Evolutionary conservation across 2,888 invertebrate genomes (phyloP).

Genomic region (Falcaria lacertinaria): DNA sequence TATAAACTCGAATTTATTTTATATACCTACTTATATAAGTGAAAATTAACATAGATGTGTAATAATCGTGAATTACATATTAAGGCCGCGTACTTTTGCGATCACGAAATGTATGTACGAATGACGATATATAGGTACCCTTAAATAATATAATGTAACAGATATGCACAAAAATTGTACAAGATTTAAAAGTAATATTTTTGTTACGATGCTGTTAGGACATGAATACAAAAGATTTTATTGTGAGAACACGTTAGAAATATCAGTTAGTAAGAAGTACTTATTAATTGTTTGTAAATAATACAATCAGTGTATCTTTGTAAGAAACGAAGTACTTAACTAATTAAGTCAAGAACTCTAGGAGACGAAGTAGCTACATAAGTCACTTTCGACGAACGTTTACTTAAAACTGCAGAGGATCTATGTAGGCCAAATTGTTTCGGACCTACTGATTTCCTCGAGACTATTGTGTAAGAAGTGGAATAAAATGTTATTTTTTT

Average conservation of each 20-base stretch:
- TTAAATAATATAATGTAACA: neutral
- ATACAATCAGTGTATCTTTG: neutral
- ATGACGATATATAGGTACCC: too few species aligned
- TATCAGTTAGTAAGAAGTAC: neutral
- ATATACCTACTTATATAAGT: too few species aligned
- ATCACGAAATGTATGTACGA: too few species aligned
- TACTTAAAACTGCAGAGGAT: too few species aligned
- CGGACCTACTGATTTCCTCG: constrained; percentile 7
- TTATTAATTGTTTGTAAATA: too few species aligned
- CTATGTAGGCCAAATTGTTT: too few species aligned
- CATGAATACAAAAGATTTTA: neutral
- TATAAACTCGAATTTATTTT: neutral
- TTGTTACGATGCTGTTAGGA: constrained; percentile 19
- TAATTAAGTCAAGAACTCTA: too few species aligned
- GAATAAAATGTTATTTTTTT: constrained; percentile 31
- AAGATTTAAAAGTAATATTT: constrained; percentile 20
- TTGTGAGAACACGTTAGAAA: neutral
- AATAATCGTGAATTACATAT: neutral
- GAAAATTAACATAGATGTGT: neutral
- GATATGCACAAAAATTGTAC: constrained; percentile 7
- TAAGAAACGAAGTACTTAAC: neutral
- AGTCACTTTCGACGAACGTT: too few species aligned
- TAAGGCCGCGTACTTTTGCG: neutral
- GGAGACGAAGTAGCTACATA: too few species aligned
- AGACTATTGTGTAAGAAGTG: constrained; percentile 9